phyloP scores from a whole-genome alignment of 2,113 vertebrate genomes.

The Ploceus nigricollis region DNA sequence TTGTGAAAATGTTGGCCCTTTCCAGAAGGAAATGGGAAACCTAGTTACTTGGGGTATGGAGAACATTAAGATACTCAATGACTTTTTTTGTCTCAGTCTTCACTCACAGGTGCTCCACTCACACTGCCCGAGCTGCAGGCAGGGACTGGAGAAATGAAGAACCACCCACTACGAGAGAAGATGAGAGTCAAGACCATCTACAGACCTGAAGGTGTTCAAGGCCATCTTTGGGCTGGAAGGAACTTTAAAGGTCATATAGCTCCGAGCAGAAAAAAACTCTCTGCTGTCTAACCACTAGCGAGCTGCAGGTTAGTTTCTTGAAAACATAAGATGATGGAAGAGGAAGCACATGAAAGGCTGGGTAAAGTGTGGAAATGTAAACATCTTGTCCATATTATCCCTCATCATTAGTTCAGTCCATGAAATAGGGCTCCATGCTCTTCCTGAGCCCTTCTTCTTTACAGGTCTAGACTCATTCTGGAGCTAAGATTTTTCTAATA shows the following conservation, averaged over 20 bases:
- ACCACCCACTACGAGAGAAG: not conserved
- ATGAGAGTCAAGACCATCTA: not conserved
- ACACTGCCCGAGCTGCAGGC: fast-evolving
- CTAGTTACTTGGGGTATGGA: not conserved
- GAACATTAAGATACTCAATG: too few relatives aligned
- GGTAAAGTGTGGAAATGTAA: not conserved
- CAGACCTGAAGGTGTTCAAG: not conserved
- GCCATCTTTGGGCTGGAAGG: not conserved
- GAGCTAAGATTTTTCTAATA: not conserved
- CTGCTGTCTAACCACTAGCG: not conserved
- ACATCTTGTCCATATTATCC: not conserved
- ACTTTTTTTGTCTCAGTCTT: not conserved
- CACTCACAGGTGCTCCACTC: not conserved
- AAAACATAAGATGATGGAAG: not conserved
- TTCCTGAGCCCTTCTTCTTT: not conserved
- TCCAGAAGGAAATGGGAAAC: not conserved
- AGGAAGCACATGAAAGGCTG: not conserved
- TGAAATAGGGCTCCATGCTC: not conserved
- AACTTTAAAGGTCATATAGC: not conserved
- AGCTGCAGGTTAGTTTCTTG: not conserved
- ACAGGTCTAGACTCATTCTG: not conserved
- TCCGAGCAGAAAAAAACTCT: not conserved
- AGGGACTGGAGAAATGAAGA: not conserved
- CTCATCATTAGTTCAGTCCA: not conserved
- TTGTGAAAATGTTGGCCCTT: fast-evolving